These are phyloP conservation scores for Corynorhinus townsendii DNA, from an alignment of 2,113 vertebrate genomes.

Conservation along the genomic window DNA sequence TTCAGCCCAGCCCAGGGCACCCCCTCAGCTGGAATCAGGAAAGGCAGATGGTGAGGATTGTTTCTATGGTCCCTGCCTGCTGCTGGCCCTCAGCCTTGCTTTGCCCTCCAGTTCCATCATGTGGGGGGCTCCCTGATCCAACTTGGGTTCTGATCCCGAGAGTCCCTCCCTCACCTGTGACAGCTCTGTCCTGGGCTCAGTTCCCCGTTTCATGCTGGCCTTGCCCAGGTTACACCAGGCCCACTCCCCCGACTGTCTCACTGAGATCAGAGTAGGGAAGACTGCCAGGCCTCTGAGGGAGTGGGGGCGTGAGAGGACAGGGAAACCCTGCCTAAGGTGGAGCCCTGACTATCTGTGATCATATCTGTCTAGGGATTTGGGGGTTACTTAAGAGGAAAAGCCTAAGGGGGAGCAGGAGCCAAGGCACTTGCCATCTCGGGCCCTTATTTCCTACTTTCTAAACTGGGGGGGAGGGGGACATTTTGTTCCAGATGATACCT, in stretches of 20 bases:
- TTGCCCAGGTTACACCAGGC: background rate
- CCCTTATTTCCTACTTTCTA: background rate
- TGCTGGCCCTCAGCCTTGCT: background rate
- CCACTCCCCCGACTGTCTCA: background rate
- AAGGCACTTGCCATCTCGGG: background rate
- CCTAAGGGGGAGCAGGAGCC: background rate
- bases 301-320: background rate
- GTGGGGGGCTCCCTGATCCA: background rate
- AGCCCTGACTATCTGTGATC: background rate
- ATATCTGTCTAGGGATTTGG: background rate
- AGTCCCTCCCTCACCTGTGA: background rate
- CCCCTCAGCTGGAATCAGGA: background rate
- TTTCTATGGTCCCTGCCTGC: background rate
- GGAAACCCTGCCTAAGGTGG: background rate
- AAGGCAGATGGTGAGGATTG: background rate
- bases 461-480: background rate
- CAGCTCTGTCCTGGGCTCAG: background rate
- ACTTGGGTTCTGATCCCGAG: background rate
- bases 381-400: background rate
- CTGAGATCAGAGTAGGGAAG: background rate
- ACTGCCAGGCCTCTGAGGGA: background rate
- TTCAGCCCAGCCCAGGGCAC: background rate
- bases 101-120: background rate
- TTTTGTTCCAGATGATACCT: background rate
- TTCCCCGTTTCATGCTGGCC: background rate